phyloP scores from a whole-genome alignment of 1,140 invertebrate genomes.

The Atta texana region DNA sequence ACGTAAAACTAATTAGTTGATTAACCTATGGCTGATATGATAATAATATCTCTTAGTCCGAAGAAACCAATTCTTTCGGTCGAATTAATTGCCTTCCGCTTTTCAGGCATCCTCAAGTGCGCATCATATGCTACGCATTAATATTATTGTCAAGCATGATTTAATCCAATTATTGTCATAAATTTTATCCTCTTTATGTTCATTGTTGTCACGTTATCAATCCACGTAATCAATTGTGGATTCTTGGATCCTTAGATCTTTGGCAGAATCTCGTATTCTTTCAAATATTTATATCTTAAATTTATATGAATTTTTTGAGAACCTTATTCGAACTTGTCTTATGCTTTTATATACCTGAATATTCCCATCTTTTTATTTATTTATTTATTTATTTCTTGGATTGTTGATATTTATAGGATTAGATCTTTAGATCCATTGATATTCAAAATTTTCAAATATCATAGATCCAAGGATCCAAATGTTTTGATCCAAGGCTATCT shows the following conservation, averaged over 20 bases:
- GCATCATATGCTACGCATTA: conserved; percentile 75
- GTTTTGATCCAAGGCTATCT: conserved; percentile 31
- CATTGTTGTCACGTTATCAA: conserved; percentile 76
- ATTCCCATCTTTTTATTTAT: conserved; percentile 22
- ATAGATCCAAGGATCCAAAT: conserved; percentile 42
- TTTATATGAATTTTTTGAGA: conserved; percentile 12
- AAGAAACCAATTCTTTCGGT: conserved; percentile 32
- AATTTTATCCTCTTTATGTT: conserved; percentile 46
- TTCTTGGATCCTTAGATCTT: conserved; percentile 51
- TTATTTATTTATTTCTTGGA: conserved; percentile 16
- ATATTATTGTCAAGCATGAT: conserved; percentile 79
- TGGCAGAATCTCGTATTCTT: not conserved
- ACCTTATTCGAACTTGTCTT: not conserved
- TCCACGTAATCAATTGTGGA: conserved; percentile 36
- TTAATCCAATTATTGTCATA: conserved; percentile 66
- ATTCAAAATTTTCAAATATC: conserved; percentile 44
- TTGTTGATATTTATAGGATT: not conserved
- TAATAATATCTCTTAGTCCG: conserved; percentile 29
- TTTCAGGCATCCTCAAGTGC: conserved; percentile 72
- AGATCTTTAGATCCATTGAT: conserved; percentile 41
- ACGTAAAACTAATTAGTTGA: conserved; percentile 46
- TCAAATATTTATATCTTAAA: not conserved
- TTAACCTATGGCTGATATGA: conserved; percentile 33
- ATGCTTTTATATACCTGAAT: not conserved
- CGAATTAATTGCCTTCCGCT: conserved; percentile 34